A percentile compares a stretch with the other conserved stretches of the same genome.
phyloP scores from a whole-genome alignment of 2,113 vertebrate genomes.

The Trogon surrucura region DNA sequence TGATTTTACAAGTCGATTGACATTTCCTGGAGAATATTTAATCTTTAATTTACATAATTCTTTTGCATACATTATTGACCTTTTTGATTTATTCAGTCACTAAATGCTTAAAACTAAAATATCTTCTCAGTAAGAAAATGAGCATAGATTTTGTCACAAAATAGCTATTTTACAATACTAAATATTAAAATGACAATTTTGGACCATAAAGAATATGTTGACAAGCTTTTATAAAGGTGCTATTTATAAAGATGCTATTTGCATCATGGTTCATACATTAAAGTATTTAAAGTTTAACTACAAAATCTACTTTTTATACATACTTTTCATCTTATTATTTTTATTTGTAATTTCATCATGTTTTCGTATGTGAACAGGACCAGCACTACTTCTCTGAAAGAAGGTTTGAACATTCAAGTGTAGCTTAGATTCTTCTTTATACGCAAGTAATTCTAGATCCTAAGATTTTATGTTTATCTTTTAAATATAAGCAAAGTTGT shows the following conservation, averaged over 20 bases:
- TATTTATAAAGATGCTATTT: neutral
- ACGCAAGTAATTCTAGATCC: neutral
- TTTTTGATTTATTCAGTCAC: conserved; percentile 26
- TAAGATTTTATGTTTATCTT: neutral
- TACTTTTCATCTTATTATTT: neutral
- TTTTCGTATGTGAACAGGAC: neutral
- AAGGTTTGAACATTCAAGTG: neutral
- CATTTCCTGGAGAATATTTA: conserved; percentile 52
- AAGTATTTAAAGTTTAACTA: neutral
- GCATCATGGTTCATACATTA: neutral
- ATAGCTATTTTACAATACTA: neutral
- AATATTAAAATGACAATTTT: neutral
- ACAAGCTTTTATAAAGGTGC: neutral
- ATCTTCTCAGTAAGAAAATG: neutral
- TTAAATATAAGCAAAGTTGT: neutral
- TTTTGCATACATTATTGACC: neutral
- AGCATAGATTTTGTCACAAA: neutral
- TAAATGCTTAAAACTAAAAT: neutral
- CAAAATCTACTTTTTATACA: neutral
- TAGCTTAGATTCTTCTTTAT: neutral
- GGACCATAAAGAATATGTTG: neutral
- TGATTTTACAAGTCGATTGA: conserved; percentile 52
- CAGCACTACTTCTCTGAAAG: neutral
- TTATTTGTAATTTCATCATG: neutral
- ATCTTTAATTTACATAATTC: conserved; percentile 37